phyloP scores from a whole-genome alignment of 2,797 vertebrate genomes.

The Acestrorhynchus altus region DNA sequence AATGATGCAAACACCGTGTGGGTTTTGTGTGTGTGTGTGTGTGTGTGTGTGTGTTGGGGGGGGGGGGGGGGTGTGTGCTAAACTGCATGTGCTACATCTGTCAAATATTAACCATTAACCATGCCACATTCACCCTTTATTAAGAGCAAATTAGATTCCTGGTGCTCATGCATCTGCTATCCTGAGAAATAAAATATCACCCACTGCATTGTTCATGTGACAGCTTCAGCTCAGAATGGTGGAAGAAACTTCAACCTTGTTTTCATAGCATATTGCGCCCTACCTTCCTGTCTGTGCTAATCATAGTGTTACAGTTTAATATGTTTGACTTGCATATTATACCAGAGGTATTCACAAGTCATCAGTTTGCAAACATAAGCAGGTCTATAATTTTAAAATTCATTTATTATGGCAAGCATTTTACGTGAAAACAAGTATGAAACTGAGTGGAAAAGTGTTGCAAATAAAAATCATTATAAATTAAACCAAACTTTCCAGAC shows the following conservation, averaged over 20 bases:
- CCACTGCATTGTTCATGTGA: constrained; percentile 36
- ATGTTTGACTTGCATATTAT: neutral
- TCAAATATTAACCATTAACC: constrained; percentile 45
- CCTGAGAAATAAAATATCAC: constrained; percentile 41
- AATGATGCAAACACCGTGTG: too few relatives aligned
- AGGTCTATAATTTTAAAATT: too few relatives aligned
- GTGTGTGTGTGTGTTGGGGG: too few relatives aligned
- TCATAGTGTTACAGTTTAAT: neutral
- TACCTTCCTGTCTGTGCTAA: constrained; percentile 16
- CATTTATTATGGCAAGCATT: too few relatives aligned
- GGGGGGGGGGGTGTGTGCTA: constrained; percentile 1
- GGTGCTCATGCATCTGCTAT: constrained; percentile 46
- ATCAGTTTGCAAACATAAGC: too few relatives aligned
- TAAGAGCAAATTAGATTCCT: constrained; percentile 57
- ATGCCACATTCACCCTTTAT: constrained; percentile 52
- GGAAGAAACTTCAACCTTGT: neutral
- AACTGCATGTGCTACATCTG: constrained; percentile 49
- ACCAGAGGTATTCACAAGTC: too few relatives aligned
- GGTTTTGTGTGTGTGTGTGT: too few relatives aligned
- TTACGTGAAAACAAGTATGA: too few relatives aligned
- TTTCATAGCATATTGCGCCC: neutral
- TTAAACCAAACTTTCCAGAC: too few relatives aligned
- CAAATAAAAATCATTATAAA: too few relatives aligned
- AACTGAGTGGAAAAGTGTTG: too few relatives aligned
- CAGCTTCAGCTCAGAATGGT: neutral